A percentile compares a stretch with the other conserved stretches of the same genome.
phyloP scores from a whole-genome alignment of 2,113 vertebrate genomes.

The Melanostigma gelatinosum region DNA sequence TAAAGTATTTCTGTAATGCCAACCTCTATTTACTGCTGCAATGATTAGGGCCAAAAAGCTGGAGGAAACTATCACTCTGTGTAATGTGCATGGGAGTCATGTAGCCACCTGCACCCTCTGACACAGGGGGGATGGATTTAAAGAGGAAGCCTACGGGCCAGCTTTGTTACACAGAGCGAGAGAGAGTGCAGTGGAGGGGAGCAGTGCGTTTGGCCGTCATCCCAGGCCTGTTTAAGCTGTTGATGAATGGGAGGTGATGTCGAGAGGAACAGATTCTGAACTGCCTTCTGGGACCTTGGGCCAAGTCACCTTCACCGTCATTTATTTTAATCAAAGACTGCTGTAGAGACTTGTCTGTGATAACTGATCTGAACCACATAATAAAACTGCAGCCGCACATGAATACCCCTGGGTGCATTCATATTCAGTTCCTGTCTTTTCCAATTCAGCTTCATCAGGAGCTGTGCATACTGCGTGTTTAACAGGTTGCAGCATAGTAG shows the following conservation, averaged over 20 bases:
- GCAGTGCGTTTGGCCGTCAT: conserved; percentile 61
- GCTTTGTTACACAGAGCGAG: conserved; percentile 60
- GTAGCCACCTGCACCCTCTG: conserved; percentile 74
- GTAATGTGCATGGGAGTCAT: conserved; percentile 74
- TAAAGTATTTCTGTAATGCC: conserved; percentile 62
- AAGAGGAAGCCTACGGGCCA: conserved; percentile 68
- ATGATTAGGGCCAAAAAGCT: conserved; percentile 59
- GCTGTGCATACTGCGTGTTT: background rate
- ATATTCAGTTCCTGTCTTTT: conserved; percentile 42
- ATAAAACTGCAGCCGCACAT: conserved; percentile 54
- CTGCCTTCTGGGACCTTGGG: conserved; percentile 60
- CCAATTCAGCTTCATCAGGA: conserved; percentile 15
- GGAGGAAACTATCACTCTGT: conserved; percentile 63
- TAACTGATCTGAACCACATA: conserved; percentile 65
- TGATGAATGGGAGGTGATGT: conserved; percentile 75
- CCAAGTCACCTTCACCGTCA: conserved; percentile 70
- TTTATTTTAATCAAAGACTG: conserved; percentile 72
- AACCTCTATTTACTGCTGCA: conserved; percentile 51
- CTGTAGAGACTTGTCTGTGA: conserved; percentile 68
- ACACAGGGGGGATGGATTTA: conserved; percentile 68
- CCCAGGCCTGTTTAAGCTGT: conserved; percentile 69
- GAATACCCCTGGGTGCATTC: conserved; percentile 50
- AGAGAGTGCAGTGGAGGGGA: conserved; percentile 55
- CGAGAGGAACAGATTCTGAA: conserved; percentile 70
- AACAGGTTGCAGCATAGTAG: conserved; percentile 18